Base-by-base conservation (phyloP, 2,113 vertebrate genomes). In the Felis catus region DNA sequence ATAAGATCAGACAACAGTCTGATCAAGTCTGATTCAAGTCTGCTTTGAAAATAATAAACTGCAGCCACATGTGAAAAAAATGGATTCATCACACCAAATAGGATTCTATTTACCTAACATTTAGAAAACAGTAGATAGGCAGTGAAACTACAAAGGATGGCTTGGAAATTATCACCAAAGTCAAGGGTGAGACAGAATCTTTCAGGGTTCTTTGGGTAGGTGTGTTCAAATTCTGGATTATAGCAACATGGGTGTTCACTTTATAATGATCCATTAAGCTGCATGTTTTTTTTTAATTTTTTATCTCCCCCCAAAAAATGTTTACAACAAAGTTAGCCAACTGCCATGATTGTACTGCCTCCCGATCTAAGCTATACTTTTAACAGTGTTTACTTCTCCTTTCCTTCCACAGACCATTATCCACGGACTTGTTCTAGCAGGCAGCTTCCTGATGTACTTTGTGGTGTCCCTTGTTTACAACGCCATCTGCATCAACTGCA, bases 391-490 rank as follows among this genome's bases (percentile, higher is more conserved):
- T 13, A 3, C 66, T 78, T 93, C 61, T 84, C 73, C 16, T 73
- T 97, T 97, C 29, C 95, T 1, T 90, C 97, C 95, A 27, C 98
- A 99, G 99, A 99, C 99, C 2, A 1, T 98, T 91, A 97, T 99
- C 80, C 99, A 99, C 13, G 98, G 98, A 97, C 79, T 98, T 0
- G 93, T 98, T 0, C 99, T 99, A 86, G 8, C 99, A 13, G 99
- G 99, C 97, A 99, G 99, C 1, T 98, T 99, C 97, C 93, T 97
- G 9, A 33, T 98, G 18, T 99, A 99, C 98, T 98, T 99, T 14
- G 0, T 97, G 41, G 98, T 99, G 86, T 99, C 99, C 0, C 86
- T 99, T 0, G 93, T 98, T 92, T 99, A 99, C 98, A 99, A 98
- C 0, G 98, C 99, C 25, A 1, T 93, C 95, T 99, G 99, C 0